Evolutionary conservation across 2,797 vertebrate genomes (phyloP).

Genomic region (Podarcis siculus): DNA sequence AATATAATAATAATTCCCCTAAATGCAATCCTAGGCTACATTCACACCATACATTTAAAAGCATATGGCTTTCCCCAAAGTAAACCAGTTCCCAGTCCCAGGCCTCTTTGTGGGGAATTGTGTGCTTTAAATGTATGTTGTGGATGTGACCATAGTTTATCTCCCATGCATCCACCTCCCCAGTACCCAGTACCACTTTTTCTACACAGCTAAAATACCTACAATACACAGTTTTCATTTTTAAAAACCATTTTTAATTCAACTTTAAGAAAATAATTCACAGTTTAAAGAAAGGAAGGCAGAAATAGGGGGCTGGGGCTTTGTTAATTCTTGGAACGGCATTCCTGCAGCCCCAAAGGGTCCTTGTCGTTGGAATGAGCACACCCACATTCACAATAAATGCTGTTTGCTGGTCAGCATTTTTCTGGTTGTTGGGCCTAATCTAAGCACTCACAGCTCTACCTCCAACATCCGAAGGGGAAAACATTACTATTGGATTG

Average conservation of each 20-base stretch:
- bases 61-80: no score
- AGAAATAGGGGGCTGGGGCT: constrained; percentile 17
- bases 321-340: background rate
- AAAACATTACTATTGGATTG: no score
- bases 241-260: constrained; percentile 54
- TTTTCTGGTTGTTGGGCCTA: background rate
- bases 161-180: background rate
- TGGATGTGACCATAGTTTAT: background rate
- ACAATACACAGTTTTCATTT: background rate
- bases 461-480: background rate
- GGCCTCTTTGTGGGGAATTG: background rate
- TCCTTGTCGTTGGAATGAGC: background rate
- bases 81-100: background rate
- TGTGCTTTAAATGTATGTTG: no score
- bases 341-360: background rate
- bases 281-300: constrained; percentile 37
- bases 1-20: no score
- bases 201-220: background rate
- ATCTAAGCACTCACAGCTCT: background rate
- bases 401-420: background rate
- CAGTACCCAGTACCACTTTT: background rate
- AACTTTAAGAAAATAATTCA: constrained; percentile 63
- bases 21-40: no score
- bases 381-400: background rate
- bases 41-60: no score